Base-by-base conservation (phyloP, 2,888 invertebrate genomes). In the Phortica magna region DNA sequence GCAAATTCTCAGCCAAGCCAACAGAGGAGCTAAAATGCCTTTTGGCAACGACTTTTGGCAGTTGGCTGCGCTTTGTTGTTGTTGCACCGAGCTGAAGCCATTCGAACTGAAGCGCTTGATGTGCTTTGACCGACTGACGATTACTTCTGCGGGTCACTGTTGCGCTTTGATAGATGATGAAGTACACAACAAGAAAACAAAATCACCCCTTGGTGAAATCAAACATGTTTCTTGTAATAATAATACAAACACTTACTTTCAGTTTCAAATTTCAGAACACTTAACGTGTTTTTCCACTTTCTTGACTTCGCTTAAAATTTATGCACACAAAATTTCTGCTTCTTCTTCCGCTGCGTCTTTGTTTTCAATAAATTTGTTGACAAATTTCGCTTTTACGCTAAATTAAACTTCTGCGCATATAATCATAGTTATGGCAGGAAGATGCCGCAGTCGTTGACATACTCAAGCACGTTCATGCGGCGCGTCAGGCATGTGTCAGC, bases 41-140 rank as follows among this genome's bases (percentile, higher is more conserved):
- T 31, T 31, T 31, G 31, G 31, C 31, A 31, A 4, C 31, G 31
- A 31, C 31, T 31, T 31, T 31, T 31, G 31, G 31, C 31, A 31
- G 31, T 31, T 31, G 31, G 31, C 31, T 2, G 31, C 1, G 12
- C 31, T 22, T 31, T 64, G 22, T 31, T 64, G 19, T 64, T 19
- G 10, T 64, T 22, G 64, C 22, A 5, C 3, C 5, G 1, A 31
- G 31, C 5, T 31, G 3, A 31, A 31, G 31, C 31, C 31, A 31
- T 31, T 31, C 7, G 14, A 48, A 6, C 82, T 87, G 85, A 85
- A 88, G 85, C 84, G 61, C 61, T 65, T 10, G 39, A 14, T n/a
- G 65, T 7, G 39, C 7, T 39, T 41, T 12, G 65, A 10, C 14
- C 48, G 48, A 48, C 48, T 12, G 48, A 17, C 42, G 39, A 31